Conservation (phyloP, 2,113 vertebrate species). For the Hipposideros armiger region DNA sequence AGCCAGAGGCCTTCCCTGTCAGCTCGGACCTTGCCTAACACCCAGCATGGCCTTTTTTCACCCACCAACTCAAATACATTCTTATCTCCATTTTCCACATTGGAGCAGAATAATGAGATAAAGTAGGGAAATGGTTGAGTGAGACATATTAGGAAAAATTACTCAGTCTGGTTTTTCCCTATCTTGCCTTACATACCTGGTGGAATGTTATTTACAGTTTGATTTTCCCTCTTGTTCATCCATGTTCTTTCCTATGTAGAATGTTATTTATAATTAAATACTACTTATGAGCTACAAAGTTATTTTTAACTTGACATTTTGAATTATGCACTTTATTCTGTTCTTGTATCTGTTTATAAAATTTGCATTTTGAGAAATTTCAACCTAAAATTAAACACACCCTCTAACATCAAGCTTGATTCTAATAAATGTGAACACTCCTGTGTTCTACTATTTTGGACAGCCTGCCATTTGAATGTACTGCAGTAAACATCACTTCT, state of each 20-base stretch:
- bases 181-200: neutral
- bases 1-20: neutral
- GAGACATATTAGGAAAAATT: neutral
- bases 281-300: neutral
- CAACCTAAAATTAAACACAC: neutral
- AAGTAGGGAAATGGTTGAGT: neutral
- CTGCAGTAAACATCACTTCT: neutral
- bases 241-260: neutral
- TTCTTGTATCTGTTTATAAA: neutral
- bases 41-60: neutral
- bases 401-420: neutral
- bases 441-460: neutral
- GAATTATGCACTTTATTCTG: neutral
- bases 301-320: conserved; percentile 49
- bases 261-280: conserved; percentile 18
- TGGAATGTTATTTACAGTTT: neutral
- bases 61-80: neutral
- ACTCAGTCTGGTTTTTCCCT: neutral
- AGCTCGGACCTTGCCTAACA: neutral
- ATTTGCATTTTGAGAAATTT: conserved; percentile 38
- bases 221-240: neutral
- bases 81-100: neutral
- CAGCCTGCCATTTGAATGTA: neutral
- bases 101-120: neutral
- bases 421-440: neutral